Percentiles rank a stretch among this genome's conserved stretches.
Conservation (phyloP, 2,888 invertebrate genomes). For the Mimas tiliae region DNA sequence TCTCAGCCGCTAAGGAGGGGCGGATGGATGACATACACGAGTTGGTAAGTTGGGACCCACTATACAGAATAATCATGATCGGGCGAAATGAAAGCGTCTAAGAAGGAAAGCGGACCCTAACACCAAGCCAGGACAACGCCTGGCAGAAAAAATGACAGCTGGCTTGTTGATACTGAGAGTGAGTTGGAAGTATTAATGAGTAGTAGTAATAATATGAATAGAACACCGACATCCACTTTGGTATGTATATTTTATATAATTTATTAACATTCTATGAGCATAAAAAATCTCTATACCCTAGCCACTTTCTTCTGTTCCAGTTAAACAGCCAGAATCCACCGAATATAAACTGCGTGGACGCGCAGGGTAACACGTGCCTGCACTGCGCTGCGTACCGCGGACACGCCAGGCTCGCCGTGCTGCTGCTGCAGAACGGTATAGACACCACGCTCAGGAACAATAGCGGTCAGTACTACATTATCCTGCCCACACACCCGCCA, state of each 20-base stretch:
- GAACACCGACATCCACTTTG: too few species aligned
- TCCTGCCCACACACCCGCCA: too few species aligned
- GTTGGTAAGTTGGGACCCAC: constrained; percentile 68
- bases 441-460: constrained; percentile 86
- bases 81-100: too few species aligned
- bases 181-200: too few species aligned
- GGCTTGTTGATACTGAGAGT: too few species aligned
- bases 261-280: too few species aligned
- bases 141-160: too few species aligned
- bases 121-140: too few species aligned
- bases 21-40: constrained; percentile 81
- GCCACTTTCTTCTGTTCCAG: constrained; percentile 57
- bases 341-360: constrained; percentile 87
- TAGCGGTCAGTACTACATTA: constrained; percentile 71
- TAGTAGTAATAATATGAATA: too few species aligned
- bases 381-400: constrained; percentile 88
- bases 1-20: constrained; percentile 86
- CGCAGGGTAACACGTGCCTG: constrained; percentile 87
- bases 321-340: constrained; percentile 83
- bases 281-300: too few species aligned
- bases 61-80: not conserved
- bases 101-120: too few species aligned
- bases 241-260: too few species aligned
- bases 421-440: constrained; percentile 87
- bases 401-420: constrained; percentile 86